These are phyloP conservation scores for Chelonoidis abingdonii DNA, from an alignment of 2,113 vertebrate genomes.

Conservation along the genomic window DNA sequence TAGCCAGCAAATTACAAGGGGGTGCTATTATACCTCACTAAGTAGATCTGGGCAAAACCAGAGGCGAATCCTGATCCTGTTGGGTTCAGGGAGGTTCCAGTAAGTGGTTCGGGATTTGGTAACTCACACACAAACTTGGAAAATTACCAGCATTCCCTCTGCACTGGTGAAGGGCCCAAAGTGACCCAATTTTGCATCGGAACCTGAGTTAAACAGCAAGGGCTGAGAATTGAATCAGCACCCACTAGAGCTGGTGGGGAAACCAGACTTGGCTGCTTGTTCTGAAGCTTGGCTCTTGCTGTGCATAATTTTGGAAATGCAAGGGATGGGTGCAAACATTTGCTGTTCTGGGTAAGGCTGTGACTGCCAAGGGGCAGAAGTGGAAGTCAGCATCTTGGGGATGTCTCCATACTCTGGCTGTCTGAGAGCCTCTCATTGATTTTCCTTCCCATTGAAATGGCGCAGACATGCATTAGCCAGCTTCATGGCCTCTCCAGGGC, in stretches of 20 bases:
- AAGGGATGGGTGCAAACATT: not conserved
- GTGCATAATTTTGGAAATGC: conserved; percentile 49
- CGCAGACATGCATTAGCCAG: conserved; percentile 71
- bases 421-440: conserved; percentile 76
- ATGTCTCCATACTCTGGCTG: conserved; percentile 60
- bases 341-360: not conserved
- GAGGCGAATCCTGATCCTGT: not conserved
- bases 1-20: not conserved
- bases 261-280: not conserved
- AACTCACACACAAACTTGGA: conserved; percentile 49
- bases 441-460: conserved; percentile 73
- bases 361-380: not conserved
- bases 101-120: conserved; percentile 44
- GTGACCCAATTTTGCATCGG: conserved; percentile 62
- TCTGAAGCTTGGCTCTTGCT: conserved; percentile 20
- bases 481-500: conserved; percentile 20
- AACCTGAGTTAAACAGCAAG: conserved; percentile 33
- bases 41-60: not conserved
- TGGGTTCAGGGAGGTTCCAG: conserved; percentile 24
- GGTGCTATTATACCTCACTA: not conserved
- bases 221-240: not conserved
- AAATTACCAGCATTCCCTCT: conserved; percentile 65
- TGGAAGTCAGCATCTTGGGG: conserved; percentile 14
- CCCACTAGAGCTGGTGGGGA: accelerated
- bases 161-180: conserved; percentile 11